Base-by-base conservation (phyloP, 1,140 invertebrate genomes). In the Drosophila ambigua region DNA sequence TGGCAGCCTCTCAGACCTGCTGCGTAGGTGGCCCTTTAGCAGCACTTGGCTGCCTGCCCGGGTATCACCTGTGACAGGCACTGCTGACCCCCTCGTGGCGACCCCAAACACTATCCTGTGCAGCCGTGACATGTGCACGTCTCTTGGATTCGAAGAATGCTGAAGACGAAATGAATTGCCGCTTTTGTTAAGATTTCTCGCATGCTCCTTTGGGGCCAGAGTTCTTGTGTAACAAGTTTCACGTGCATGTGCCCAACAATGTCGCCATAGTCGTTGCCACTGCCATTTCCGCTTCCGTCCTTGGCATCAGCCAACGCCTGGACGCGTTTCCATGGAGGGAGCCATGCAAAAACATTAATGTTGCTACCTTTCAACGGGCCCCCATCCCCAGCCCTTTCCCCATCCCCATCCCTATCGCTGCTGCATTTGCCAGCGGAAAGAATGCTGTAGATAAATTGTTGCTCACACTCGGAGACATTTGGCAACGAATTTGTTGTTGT, bases 151-250 rank as follows among this genome's bases (percentile, higher is more conserved):
- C 82, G 52, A 78, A 64, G 79, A 85, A 85, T 85, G 74, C 71
- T 87, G 72, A 2, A 20, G 20, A 20, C 1, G 20, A 85, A 85
- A 85, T 85, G 82, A 85, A 85, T 85, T 85, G 82, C 82, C 82
- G 82, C 82, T 87, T 85, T 85, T 85, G 82, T 76, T 75, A 81
- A 87, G 82, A 85, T 85, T 85, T 87, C 82, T 74, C 78, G 77
- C 73, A 85, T 71, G 79, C 79, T 66, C 59, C 52, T 51, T 62
- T 35, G 64, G 49, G 28, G 28, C 49, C 51, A 39, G 59, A 68
- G 73, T 74, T 71, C 67, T 77, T 64, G 62, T 74, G 69, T 85
- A 85, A 82, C 82, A 87, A 87, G 82, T 85, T 85, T 51, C 82
- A 82, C 82, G 78, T 87, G 75, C 83, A 85, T 85, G 82, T 87